Evolutionary conservation across 2,888 invertebrate species (phyloP).

Genomic region (Schrankia costaestrigalis): DNA sequence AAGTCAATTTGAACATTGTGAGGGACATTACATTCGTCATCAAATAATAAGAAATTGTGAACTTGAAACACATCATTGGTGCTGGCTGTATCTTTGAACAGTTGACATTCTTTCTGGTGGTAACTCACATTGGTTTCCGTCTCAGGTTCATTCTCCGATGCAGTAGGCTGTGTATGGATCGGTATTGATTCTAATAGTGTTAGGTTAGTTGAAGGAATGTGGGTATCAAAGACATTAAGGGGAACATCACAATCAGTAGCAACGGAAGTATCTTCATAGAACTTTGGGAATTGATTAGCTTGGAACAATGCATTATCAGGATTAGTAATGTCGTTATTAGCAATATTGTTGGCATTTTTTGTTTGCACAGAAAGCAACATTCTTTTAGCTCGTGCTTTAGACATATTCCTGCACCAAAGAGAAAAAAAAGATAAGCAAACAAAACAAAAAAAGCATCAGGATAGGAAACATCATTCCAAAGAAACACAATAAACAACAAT

Average conservation of each 20-base stretch:
- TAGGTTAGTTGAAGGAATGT: slow-evolving; percentile 1
- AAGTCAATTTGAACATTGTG: too few species aligned
- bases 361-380: background rate
- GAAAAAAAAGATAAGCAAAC: too few species aligned
- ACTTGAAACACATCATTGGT: background rate
- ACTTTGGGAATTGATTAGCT: slow-evolving; percentile 1
- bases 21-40: too few species aligned
- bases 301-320: slow-evolving; percentile 1
- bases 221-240: background rate
- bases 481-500: too few species aligned
- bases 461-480: too few species aligned
- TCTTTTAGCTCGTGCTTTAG: background rate
- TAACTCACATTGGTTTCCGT: background rate
- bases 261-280: slow-evolving; percentile 1
- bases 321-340: background rate
- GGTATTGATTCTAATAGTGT: slow-evolving; percentile 1
- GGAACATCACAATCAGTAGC: background rate
- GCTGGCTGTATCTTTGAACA: background rate
- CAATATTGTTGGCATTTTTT: background rate
- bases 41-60: background rate
- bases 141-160: background rate
- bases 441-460: too few species aligned
- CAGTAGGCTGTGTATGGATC: background rate
- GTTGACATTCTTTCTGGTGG: background rate
- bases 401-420: background rate